Evolutionary conservation across 2,888 invertebrate genomes (phyloP), one percentile per base, ranked within the genome.

Genomic region (Cactoblastis cactorum): DNA sequence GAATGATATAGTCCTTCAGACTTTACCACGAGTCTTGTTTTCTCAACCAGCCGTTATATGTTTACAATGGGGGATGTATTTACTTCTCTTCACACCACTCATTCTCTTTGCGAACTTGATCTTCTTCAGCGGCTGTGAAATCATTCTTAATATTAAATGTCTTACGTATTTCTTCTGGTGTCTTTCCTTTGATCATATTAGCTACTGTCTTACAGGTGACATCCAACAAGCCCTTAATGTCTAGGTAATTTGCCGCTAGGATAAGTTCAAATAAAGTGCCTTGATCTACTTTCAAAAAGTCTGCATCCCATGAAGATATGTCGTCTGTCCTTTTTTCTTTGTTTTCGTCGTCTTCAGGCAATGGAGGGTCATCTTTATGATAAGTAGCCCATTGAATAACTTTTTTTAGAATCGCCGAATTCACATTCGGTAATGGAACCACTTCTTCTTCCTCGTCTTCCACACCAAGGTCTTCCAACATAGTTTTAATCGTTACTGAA

Each of bases 251-350:
- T 6, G 98, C 98, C 45, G 98, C 98, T 90, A 99, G 87, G 69
- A 99, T 98, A 37, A 99, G 89, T 87, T 98, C 98, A 78, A 98
- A 98, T 11, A 99, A 88, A 0, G 98, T 98, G 53, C 97, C 98
- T 80, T 98, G 98, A 79, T 98, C 98, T 28, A 99, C 98, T 91
- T 99, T 99, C 6, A 99, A 89, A 74, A 99, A 99, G 80, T 99
- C 99, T 0, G 98, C 97, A 90, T 99, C 99, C 99, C 99, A 99
- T 0, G 97, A 97, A 18, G 97, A 97, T 62, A 99, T 99, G 74
- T 99, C 99, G 77, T 99, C 99, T 0, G 99, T 99, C n/a, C 99
- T 91, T 73, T 98, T 99, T 74, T 98, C 98, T 79, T 97, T 97
- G 80, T 97, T 97, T 77, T 99, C 98, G 72, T 98, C 98, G 69